Percentiles rank a stretch among this genome's conserved stretches.
Evolutionary conservation across 2,888 invertebrate species (phyloP).

Genomic region (Drosophila robusta): DNA sequence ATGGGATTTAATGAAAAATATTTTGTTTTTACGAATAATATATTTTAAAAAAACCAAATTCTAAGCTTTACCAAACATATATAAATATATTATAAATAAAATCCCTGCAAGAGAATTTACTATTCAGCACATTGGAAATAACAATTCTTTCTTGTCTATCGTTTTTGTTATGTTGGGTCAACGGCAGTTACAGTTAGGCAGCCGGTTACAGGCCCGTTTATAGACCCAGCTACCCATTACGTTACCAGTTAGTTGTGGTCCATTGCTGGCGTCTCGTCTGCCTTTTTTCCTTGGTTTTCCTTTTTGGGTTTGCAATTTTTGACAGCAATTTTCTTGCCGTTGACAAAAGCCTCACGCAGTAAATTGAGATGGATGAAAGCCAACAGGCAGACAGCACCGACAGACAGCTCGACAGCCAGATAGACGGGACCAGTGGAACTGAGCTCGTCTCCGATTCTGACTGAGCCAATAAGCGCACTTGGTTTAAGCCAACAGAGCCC

Average conservation of each 20-base stretch:
- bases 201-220: conserved; percentile 38
- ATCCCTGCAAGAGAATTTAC: conserved; percentile 6
- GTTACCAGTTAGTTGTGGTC: conserved; percentile 29
- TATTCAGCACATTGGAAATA: neutral
- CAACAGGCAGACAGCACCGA: conserved; percentile 23
- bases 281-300: conserved; percentile 7
- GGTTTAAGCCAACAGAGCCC: conserved; percentile 19
- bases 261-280: conserved; percentile 10
- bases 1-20: too few species aligned
- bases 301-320: conserved; percentile 46
- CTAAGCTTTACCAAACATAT: too few species aligned
- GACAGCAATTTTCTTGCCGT: conserved; percentile 73
- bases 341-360: conserved; percentile 75
- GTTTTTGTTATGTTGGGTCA: conserved; percentile 30
- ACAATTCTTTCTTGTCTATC: neutral
- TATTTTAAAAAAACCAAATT: too few species aligned
- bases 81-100: neutral
- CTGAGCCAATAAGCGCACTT: conserved; percentile 44
- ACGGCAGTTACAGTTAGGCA: conserved; percentile 49
- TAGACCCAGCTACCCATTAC: conserved; percentile 40
- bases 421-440: conserved; percentile 21
- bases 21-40: too few species aligned
- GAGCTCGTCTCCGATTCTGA: conserved; percentile 37
- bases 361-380: conserved; percentile 74
- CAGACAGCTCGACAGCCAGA: conserved; percentile 20